phyloP scores from a whole-genome alignment of 1,140 invertebrate species.

The Tribolium madens region DNA sequence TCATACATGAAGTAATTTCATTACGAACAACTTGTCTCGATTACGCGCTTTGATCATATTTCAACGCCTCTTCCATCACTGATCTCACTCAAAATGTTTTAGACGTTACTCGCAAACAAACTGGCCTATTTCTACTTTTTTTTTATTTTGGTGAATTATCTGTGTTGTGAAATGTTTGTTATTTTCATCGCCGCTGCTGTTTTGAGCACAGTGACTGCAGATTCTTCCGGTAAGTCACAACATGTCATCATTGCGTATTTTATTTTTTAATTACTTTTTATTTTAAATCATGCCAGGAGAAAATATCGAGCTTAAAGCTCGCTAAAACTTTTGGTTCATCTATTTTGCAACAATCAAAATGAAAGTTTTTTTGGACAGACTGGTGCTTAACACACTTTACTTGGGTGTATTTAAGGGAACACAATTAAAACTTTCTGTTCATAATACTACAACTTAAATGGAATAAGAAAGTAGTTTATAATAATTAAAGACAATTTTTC shows the following conservation, averaged over 20 bases:
- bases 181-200: conserved; percentile 32
- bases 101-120: neutral
- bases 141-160: neutral
- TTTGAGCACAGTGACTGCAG: conserved; percentile 29
- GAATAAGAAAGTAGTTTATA: neutral
- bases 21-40: conserved; percentile 14
- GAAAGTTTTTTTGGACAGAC: too few relatives aligned
- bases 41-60: conserved; percentile 15
- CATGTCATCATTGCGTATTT: neutral
- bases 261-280: too few relatives aligned
- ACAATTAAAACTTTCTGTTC: neutral
- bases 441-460: neutral
- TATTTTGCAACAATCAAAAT: too few relatives aligned
- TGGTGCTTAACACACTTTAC: too few relatives aligned
- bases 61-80: neutral
- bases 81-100: conserved; percentile 13
- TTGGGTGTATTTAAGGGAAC: neutral
- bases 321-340: too few relatives aligned
- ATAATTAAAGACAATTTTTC: neutral
- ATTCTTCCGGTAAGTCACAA: conserved; percentile 35
- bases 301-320: too few relatives aligned
- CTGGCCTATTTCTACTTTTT: neutral
- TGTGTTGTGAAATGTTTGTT: conserved; percentile 48
- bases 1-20: conserved; percentile 9
- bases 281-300: too few relatives aligned